Base-by-base conservation (phyloP, 2,113 vertebrate genomes). In the Poeciliopsis prolifica region DNA sequence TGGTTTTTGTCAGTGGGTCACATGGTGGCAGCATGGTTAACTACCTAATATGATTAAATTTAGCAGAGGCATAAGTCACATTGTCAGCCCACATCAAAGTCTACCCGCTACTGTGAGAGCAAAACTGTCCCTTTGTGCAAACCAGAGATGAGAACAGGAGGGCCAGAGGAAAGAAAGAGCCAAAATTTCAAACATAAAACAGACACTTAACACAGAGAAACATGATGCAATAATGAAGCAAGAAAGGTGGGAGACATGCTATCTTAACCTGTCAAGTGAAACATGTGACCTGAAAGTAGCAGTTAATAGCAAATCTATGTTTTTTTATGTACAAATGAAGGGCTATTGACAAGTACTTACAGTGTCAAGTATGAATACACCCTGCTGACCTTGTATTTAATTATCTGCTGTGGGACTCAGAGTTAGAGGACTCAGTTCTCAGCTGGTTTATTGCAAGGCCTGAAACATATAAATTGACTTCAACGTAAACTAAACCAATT, bases 1-100 rank as follows among this genome's bases (percentile, higher is more conserved):
- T 11, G 51, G 24, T 77, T 84, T 90, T 83, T 88, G 78, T 89
- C 80, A 89, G 80, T 88, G 79, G 87, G 89, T 92, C 87, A 92
- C 88, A 87, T 66, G 29, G 88, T 86, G 71, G 81, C 68, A 77
- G 86, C 88, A 87, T 85, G 89, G 86, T 92, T 91, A 92, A 92
- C 89, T 84, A 90, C 79, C 87, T 92, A 92, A 94, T 86, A 88
- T 90, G 91, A 93, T 92, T 92, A 89, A 78, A 91, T 92, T 88
- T 80, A 91, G 78, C 84, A 83, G 83, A 90, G 84, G 87, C 83
- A 91, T 83, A 84, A 90, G 84, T 88, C 86, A 86, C 90, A 91
- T 90, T 88, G 88, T 92, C 84, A 87, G 88, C 86, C 77, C 79
- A 89, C 91, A 91, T 94, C 91, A 94, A 91, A 92, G 91, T 92